phyloP scores from a whole-genome alignment of 2,113 vertebrate species.

The Thalassarche chlororhynchos region DNA sequence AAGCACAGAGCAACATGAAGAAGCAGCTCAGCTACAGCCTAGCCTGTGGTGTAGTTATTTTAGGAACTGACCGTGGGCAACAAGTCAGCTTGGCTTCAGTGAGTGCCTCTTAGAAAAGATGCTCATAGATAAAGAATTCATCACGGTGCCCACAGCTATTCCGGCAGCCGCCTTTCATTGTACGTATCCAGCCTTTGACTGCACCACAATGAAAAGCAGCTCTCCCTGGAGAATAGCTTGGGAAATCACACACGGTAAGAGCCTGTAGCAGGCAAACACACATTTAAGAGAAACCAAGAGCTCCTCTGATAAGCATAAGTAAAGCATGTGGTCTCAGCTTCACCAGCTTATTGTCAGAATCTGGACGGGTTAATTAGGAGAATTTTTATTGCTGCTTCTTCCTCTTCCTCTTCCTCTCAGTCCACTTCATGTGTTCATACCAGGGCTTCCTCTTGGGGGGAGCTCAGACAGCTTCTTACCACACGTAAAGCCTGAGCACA shows the following conservation, averaged over 20 bases:
- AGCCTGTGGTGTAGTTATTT: background rate
- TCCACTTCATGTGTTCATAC: background rate
- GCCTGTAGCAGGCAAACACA: background rate
- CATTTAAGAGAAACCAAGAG: background rate
- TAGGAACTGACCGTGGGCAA: background rate
- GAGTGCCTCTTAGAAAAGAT: background rate
- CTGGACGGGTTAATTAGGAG: background rate
- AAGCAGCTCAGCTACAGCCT: background rate
- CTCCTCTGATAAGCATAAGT: background rate
- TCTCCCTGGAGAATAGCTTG: background rate
- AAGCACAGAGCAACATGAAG: fast-evolving
- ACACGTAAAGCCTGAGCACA: background rate
- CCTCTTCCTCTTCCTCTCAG: background rate
- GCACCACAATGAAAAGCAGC: background rate
- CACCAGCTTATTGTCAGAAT: background rate
- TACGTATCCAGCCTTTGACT: background rate
- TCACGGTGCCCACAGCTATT: background rate
- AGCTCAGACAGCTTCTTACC: background rate
- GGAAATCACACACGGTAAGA: background rate
- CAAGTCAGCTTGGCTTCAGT: background rate
- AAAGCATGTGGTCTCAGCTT: background rate
- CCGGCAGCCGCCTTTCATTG: background rate
- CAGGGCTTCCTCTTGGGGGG: background rate
- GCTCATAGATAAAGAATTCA: background rate
- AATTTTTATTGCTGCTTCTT: background rate